Evolutionary conservation across 2,888 invertebrate species (phyloP).

Genomic region (Hypomecis punctinalis): DNA sequence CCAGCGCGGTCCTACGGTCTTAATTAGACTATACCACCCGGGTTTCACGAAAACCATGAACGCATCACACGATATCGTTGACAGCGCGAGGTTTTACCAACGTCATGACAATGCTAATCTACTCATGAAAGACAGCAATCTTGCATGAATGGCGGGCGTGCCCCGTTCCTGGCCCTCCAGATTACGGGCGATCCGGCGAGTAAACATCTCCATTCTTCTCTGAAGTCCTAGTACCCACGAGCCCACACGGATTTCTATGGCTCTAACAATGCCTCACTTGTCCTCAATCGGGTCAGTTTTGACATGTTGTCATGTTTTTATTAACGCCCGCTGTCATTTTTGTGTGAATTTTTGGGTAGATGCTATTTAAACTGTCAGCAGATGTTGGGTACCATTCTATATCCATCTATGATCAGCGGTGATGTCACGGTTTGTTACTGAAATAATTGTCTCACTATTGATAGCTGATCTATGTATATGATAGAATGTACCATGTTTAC

Average conservation of each 20-base stretch:
- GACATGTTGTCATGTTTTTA: slow-evolving; percentile 84
- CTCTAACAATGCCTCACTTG: slow-evolving; percentile 78
- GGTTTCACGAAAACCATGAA: no score
- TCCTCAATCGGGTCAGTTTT: slow-evolving; percentile 82
- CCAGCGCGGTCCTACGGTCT: no score
- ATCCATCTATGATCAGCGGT: no score
- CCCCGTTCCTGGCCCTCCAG: slow-evolving; percentile 65
- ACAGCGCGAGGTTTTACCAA: not conserved
- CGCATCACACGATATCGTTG: not conserved
- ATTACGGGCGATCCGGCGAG: slow-evolving; percentile 76
- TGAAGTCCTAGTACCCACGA: slow-evolving; percentile 46
- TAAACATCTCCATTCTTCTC: slow-evolving; percentile 70
- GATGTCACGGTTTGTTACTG: no score
- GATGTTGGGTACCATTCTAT: no score
- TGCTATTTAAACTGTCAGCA: no score
- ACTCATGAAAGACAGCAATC: not conserved
- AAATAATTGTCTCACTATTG: no score
- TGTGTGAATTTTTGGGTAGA: no score
- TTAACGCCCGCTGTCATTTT: slow-evolving; percentile 76
- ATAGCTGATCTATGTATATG: no score
- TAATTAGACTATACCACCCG: no score
- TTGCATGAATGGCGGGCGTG: slow-evolving; percentile 74
- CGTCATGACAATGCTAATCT: slow-evolving; percentile 1
- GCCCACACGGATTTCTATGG: slow-evolving; percentile 81
- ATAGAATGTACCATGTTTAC: no score